Percentiles rank a stretch among this genome's conserved stretches.
phyloP scores from a whole-genome alignment of 2,888 invertebrate species.

The Acrobasis repandana region DNA sequence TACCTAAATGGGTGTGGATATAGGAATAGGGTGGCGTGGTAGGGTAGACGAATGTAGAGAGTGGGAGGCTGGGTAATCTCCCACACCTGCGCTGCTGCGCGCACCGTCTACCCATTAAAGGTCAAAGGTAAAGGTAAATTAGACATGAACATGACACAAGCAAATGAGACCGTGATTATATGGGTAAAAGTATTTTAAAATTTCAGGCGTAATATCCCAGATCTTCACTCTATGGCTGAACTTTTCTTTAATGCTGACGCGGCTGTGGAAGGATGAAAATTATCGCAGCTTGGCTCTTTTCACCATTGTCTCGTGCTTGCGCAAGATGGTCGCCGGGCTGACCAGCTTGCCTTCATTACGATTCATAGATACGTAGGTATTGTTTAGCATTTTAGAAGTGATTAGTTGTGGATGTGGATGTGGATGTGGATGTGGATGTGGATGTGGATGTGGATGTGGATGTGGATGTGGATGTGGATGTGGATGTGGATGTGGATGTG shows the following conservation, averaged over 20 bases:
- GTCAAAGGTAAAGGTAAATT: too few relatives aligned
- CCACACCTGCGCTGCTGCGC: too few relatives aligned
- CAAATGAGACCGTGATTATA: too few relatives aligned
- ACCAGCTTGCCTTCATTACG: slow-evolving; percentile 38
- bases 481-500: background rate
- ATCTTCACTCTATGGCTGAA: slow-evolving; percentile 50
- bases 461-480: background rate
- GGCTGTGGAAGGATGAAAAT: slow-evolving; percentile 51
- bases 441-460: background rate
- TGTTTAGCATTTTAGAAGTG: background rate
- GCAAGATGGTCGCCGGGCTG: slow-evolving; percentile 44
- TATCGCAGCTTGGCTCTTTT: slow-evolving; percentile 69
- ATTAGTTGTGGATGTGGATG: background rate
- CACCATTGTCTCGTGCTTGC: slow-evolving; percentile 49
- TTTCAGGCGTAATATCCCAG: slow-evolving; percentile 54
- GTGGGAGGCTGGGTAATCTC: too few relatives aligned
- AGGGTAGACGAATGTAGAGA: too few relatives aligned
- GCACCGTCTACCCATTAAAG: too few relatives aligned
- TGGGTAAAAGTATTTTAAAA: background rate
- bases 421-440: background rate
- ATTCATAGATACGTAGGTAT: slow-evolving; percentile 40
- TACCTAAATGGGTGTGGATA: too few relatives aligned
- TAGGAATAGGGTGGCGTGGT: too few relatives aligned
- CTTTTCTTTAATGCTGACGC: slow-evolving; percentile 43
- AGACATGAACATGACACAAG: too few relatives aligned